Percentiles rank a stretch among this genome's conserved stretches.
Evolutionary conservation across 2,888 invertebrate species (phyloP).

Genomic region (Chrysolina americana): DNA sequence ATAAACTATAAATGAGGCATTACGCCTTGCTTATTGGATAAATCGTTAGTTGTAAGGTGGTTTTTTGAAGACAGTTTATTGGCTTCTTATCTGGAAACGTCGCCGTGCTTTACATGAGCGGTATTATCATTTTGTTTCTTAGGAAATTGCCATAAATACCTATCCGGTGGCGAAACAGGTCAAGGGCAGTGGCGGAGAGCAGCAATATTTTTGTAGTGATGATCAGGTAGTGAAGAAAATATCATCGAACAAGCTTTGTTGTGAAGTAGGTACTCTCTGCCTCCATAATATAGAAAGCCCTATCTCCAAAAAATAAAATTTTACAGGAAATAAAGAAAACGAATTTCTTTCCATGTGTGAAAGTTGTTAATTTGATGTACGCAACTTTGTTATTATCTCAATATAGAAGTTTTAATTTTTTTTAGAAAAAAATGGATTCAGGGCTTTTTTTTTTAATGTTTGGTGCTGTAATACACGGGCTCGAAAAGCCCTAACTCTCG

Average conservation of each 20-base stretch:
- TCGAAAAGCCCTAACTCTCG: no score
- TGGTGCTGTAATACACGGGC: no score
- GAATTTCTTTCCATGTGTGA: no score
- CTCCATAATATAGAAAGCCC: no score
- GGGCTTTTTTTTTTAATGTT: no score
- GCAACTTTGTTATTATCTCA: no score
- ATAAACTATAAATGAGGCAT: slow-evolving; percentile 50
- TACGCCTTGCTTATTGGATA: slow-evolving; percentile 39
- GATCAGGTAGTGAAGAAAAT: background rate
- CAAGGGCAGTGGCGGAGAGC: background rate
- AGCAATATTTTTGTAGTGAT: background rate
- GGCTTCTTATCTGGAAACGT: slow-evolving; percentile 36
- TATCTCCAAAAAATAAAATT: no score
- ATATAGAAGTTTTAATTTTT: no score
- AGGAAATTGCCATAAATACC: slow-evolving; percentile 21
- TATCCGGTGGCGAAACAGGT: slow-evolving; percentile 7
- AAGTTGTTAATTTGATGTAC: no score
- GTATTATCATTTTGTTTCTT: slow-evolving; percentile 20
- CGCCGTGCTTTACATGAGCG: slow-evolving; percentile 34
- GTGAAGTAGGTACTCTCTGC: no score
- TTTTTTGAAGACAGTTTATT: slow-evolving; percentile 34
- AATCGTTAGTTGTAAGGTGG: slow-evolving; percentile 36
- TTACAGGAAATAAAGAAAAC: no score
- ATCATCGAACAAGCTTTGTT: background rate
- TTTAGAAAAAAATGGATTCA: no score